phyloP scores from a whole-genome alignment of 2,113 vertebrate species.

The Gopherus flavomarginatus region DNA sequence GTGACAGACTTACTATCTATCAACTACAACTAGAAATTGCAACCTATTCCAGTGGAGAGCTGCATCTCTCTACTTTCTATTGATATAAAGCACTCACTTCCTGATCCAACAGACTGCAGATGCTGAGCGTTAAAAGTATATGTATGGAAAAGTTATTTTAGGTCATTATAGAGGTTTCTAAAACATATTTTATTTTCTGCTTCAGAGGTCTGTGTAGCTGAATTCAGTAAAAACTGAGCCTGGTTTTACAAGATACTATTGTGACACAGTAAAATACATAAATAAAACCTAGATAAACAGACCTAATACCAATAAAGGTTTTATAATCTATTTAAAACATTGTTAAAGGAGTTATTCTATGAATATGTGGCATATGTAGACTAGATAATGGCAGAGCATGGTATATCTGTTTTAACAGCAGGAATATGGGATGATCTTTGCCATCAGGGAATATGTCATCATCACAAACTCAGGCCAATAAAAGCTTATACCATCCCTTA shows the following conservation, averaged over 20 bases:
- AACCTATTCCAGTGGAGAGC: background rate
- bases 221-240: background rate
- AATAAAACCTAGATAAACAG: background rate
- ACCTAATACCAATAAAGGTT: background rate
- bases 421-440: background rate
- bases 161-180: background rate
- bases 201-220: background rate
- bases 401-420: background rate
- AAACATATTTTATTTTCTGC: background rate
- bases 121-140: background rate
- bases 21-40: background rate
- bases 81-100: background rate
- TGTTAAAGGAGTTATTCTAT: background rate
- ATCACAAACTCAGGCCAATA: background rate
- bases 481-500: background rate
- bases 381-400: background rate
- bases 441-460: background rate
- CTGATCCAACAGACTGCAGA: background rate
- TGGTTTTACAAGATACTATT: constrained; percentile 5
- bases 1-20: background rate
- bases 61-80: background rate
- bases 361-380: background rate
- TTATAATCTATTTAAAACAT: background rate
- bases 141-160: background rate
- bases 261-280: background rate